Percentiles rank a stretch among this genome's conserved stretches.
phyloP scores from a whole-genome alignment of 2,113 vertebrate species.

The Nothobranchius kuhntae region DNA sequence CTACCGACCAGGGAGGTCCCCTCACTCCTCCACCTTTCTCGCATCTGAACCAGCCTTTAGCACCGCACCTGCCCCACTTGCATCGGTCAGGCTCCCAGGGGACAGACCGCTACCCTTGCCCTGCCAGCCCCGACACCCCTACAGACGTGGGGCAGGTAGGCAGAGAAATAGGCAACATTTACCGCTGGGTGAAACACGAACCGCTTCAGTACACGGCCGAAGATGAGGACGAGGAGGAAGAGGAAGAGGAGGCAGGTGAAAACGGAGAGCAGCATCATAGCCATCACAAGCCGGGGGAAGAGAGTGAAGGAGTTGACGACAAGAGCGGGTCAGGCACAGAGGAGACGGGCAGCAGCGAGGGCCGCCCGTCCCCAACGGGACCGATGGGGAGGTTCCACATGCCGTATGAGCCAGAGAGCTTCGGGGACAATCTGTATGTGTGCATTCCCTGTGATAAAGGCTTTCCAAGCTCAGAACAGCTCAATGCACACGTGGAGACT shows the following conservation, averaged over 20 bases:
- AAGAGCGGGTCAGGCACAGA: slow-evolving; percentile 91
- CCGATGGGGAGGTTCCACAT: slow-evolving; percentile 90
- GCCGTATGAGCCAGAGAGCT: slow-evolving; percentile 94
- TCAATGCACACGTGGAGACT: slow-evolving; percentile 97
- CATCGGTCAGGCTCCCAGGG: slow-evolving; percentile 71
- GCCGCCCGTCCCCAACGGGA: slow-evolving; percentile 85
- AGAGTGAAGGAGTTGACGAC: slow-evolving; percentile 84
- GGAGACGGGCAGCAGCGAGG: slow-evolving; percentile 95
- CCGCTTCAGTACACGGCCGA: slow-evolving; percentile 84
- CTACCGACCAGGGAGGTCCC: slow-evolving; percentile 59
- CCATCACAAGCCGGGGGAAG: slow-evolving; percentile 75
- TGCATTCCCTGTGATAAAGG: slow-evolving; percentile 98
- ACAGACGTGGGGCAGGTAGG: slow-evolving; percentile 78
- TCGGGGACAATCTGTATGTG: slow-evolving; percentile 97
- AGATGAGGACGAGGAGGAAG: slow-evolving; percentile 85
- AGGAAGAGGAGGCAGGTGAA: slow-evolving; percentile 87
- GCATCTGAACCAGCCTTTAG: slow-evolving; percentile 77
- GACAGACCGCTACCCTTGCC: slow-evolving; percentile 73
- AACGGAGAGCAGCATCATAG: slow-evolving; percentile 77
- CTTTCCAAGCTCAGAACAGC: slow-evolving; percentile 98
- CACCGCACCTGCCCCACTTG: slow-evolving; percentile 75
- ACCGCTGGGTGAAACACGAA: slow-evolving; percentile 97
- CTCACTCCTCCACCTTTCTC: slow-evolving; percentile 71
- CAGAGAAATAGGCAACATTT: slow-evolving; percentile 78
- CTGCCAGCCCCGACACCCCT: slow-evolving; percentile 80